Evolutionary conservation across 1,140 invertebrate genomes (phyloP).

Genomic region (Drosophila baimaii): DNA sequence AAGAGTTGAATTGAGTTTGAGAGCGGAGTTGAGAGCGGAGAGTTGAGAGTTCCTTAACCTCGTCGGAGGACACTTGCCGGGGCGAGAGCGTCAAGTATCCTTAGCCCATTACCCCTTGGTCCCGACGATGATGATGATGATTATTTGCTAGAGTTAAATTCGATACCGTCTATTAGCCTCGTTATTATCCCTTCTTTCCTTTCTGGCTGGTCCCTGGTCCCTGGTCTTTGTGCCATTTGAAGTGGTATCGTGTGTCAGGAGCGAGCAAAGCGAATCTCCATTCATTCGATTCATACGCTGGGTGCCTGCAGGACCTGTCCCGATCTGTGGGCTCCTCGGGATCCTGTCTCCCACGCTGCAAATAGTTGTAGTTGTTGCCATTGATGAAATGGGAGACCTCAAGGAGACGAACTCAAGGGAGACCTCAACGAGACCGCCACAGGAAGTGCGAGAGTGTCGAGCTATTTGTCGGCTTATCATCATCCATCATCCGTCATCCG

Average conservation of each 20-base stretch:
- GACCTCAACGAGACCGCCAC: slow-evolving; percentile 28
- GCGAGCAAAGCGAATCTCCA: slow-evolving; percentile 58
- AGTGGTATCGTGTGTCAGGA: slow-evolving; percentile 78
- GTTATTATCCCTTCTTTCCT: slow-evolving; percentile 77
- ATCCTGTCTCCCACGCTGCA: slow-evolving; percentile 65
- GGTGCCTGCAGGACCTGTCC: slow-evolving; percentile 53
- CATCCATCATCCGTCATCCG: slow-evolving; percentile 63
- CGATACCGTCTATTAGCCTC: slow-evolving; percentile 84
- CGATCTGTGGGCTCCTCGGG: slow-evolving; percentile 2
- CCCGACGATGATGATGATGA: slow-evolving; percentile 77
- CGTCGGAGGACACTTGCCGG: slow-evolving; percentile 60
- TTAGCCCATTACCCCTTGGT: slow-evolving; percentile 67
- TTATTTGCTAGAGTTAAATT: slow-evolving; percentile 84
- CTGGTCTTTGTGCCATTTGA: slow-evolving; percentile 62
- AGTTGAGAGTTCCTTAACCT: slow-evolving; percentile 62
- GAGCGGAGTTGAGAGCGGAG: background rate
- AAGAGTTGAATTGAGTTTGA: too few species aligned
- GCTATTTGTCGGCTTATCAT: slow-evolving; percentile 74
- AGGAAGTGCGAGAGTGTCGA: slow-evolving; percentile 64
- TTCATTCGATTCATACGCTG: slow-evolving; percentile 46
- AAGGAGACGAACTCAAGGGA: too few species aligned
- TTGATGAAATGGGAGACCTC: slow-evolving; percentile 73
- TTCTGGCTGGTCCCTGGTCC: background rate
- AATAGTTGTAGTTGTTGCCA: slow-evolving; percentile 61
- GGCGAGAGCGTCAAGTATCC: slow-evolving; percentile 73